Evolutionary conservation across 1,140 invertebrate species (phyloP).

Genomic region (Sycophaga agraensis): DNA sequence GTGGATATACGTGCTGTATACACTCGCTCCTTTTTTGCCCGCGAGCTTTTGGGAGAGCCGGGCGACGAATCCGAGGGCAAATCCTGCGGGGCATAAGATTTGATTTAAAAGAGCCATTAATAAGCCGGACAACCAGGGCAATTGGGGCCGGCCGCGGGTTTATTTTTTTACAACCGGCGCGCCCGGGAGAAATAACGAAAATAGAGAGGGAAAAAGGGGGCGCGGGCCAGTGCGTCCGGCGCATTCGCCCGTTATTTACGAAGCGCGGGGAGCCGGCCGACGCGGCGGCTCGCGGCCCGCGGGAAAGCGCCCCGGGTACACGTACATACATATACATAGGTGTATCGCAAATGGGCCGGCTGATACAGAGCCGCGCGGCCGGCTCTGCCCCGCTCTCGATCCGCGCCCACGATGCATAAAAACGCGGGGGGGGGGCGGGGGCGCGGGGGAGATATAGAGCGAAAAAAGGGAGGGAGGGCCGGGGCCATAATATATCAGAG

Average conservation of each 20-base stretch:
- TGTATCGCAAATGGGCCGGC: conserved; percentile 10
- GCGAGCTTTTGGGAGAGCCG: no score
- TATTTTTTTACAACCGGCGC: no score
- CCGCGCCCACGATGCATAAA: conserved; percentile 13
- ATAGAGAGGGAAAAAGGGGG: no score
- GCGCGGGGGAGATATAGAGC: neutral
- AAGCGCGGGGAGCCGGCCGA: neutral
- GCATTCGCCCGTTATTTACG: conserved; percentile 22
- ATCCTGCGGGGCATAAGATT: no score
- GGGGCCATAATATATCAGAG: conserved; percentile 44
- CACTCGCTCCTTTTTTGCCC: no score
- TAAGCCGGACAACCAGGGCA: no score
- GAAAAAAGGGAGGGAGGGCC: conserved; percentile 26
- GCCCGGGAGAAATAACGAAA: no score
- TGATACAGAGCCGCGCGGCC: neutral
- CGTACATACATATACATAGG: neutral
- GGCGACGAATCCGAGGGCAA: no score
- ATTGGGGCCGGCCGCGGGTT: no score
- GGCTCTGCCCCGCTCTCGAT: conserved; percentile 18
- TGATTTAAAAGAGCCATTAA: no score
- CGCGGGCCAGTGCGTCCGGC: neutral
- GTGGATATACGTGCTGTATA: no score
- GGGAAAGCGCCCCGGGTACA: conserved; percentile 14
- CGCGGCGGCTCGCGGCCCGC: neutral
- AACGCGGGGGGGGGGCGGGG: neutral